Evolutionary conservation across 2,888 invertebrate genomes (phyloP), one percentile per base, ranked within the genome.

Genomic region (Tupiocoris notatus): DNA sequence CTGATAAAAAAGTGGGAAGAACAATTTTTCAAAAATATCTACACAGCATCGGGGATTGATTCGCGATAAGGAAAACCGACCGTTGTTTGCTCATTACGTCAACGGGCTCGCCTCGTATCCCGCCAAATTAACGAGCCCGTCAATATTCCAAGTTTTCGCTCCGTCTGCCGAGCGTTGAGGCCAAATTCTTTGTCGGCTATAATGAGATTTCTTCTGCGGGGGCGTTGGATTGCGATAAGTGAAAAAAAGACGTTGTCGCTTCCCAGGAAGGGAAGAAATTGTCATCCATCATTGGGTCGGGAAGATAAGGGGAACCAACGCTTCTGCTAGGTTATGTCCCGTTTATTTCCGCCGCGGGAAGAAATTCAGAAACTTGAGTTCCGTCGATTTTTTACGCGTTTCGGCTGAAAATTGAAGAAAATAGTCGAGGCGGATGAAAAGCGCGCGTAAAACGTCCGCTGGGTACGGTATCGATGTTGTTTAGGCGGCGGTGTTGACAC

Each of bases 251-350:
- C 65, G 65, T 65, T 65, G 65, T 39, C 65, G 65, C 65, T 39
- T 39, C 65, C 39, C 12, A 39, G 25, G 23, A 65, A 65, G 39
- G 65, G 65, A 65, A 39, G 65, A 39, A 65, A 65, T 65, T 67
- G 67, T 67, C 67, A 67, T 67, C 67, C 67, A 67, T 67, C 67
- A 67, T 67, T 57, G 67, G 23, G 16, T 21, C 20, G 65, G 39
- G 54, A 67, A 20, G 57, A 57, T 57, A 67, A 57, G 57, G 22
- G 39, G 22, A 64, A 18, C 1, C 20, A 54, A 57, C 24, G n/a
- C 21, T 56, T 67, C 16, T n/a, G 17, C 12, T 22, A 67, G 67
- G 67, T 67, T 67, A 67, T 54, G 67, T 67, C 6, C 39, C 6
- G 39, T 7, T 39, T 39, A 7, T 39, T 39, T 39, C 39, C 12